Evolutionary conservation across 1,140 invertebrate species (phyloP), one percentile per base, ranked within the genome.

Genomic region (Zophobas morio): DNA sequence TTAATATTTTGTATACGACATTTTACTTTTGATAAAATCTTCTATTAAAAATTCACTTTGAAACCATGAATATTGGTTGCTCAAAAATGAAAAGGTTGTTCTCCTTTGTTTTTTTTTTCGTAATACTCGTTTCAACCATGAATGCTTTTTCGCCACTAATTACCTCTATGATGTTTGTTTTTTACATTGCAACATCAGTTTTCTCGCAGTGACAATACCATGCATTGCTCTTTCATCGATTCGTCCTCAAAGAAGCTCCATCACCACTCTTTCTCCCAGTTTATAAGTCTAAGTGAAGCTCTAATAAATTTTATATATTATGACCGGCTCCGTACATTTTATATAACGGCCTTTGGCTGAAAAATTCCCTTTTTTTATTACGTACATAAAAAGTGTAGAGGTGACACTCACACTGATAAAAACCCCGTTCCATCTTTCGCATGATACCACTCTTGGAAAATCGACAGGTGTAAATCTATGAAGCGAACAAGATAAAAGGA

Each of bases 301-400:
- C 60, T 66, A 66, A 66, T 66, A 66, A 66, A 66, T 66, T 66
- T 66, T 66, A n/a, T 66, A 66, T 40, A 66, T 66, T 66, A 66
- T 66, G 60, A 20, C 60, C 39, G 42, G 6, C 37, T 66, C 20
- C n/a, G 37, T 66, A 32, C 60, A 66, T 66, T 66, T 42, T 66
- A 66, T 66, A 66, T 66, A 66, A 66, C 60, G 39, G 37, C n/a
- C 60, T 2, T 20, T 20, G 60, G 60, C 37, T 66, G 60, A 66
- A 66, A 47, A 66, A 66, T 66, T 66, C 42, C 60, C 20, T 37
- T 66, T 66, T 66, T 66, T 66, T 66, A 66, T 66, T 66, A 42
- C 60, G 39, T 42, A 66, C 60, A 66, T 66, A 66, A 66, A 66
- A 66, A 66, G 5, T 66, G 39, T 32, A 37, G 60, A 42, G 37